Percentiles rank a stretch among this genome's conserved stretches.
Conservation (phyloP, 2,113 vertebrate species). For the Sebastes fasciatus region DNA sequence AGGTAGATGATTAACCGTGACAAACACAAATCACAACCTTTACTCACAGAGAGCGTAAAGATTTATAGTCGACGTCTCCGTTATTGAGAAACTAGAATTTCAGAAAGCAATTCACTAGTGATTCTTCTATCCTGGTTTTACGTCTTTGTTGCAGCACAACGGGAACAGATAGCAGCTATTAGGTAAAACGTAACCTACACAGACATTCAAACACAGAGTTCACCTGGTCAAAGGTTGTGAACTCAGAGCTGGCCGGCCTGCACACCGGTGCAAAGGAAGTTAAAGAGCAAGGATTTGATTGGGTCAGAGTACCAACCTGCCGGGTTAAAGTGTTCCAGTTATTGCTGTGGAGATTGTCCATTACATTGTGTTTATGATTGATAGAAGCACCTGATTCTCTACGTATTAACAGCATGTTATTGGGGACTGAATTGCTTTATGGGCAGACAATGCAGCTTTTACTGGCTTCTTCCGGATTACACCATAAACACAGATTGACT, state of each 20-base stretch:
- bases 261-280: constrained; percentile 32
- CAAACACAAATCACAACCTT: constrained; percentile 72
- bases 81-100: constrained; percentile 3
- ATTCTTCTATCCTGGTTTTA: constrained; percentile 1
- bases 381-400: constrained; percentile 75
- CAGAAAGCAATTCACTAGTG: not conserved
- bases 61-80: constrained; percentile 39
- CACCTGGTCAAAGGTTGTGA: constrained; percentile 69
- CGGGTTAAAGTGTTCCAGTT: constrained; percentile 50
- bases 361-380: constrained; percentile 76
- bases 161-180: not conserved
- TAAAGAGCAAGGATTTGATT: constrained; percentile 43
- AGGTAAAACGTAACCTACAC: constrained; percentile 21
- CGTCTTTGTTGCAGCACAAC: not conserved
- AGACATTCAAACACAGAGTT: constrained; percentile 24
- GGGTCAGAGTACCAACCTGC: constrained; percentile 20
- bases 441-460: constrained; percentile 43
- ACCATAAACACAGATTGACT: constrained; percentile 24
- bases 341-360: constrained; percentile 39
- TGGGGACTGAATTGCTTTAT: constrained; percentile 64
- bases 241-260: constrained; percentile 10
- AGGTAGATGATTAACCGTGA: constrained; percentile 82
- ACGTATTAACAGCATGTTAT: constrained; percentile 62
- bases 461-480: constrained; percentile 26
- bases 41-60: constrained; percentile 53